phyloP scores from a whole-genome alignment of 2,113 vertebrate genomes.

The Lamprotornis superbus region DNA sequence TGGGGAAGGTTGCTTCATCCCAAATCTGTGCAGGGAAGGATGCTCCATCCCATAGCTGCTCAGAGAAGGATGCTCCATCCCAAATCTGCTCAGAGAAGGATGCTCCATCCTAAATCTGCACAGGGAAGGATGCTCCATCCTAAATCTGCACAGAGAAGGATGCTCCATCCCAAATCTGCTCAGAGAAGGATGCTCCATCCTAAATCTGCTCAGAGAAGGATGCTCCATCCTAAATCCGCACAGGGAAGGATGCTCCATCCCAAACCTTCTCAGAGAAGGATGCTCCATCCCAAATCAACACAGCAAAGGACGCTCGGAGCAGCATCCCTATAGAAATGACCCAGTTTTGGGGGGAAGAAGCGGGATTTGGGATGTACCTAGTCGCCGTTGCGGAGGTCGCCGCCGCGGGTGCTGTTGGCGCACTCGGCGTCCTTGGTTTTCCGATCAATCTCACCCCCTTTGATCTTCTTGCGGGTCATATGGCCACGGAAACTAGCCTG shows the following conservation, averaged over 20 bases:
- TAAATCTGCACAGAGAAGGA: background rate
- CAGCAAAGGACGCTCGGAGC: background rate
- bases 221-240: background rate
- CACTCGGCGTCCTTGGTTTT: slow-evolving; percentile 88
- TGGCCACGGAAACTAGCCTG: slow-evolving; percentile 98
- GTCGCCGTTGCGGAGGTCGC: slow-evolving; percentile 77
- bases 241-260: background rate
- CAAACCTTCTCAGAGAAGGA: background rate
- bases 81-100: background rate
- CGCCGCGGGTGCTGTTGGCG: slow-evolving; percentile 81
- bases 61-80: background rate
- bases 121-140: background rate
- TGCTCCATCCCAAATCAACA: background rate
- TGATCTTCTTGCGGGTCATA: slow-evolving; percentile 99
- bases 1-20: background rate
- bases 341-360: background rate
- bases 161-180: background rate
- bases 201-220: background rate
- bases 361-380: slow-evolving; percentile 18
- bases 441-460: slow-evolving; percentile 80
- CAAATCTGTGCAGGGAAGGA: fast-evolving
- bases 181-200: background rate
- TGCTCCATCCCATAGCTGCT: background rate
- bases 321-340: background rate
- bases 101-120: background rate